phyloP scores from a whole-genome alignment of 2,113 vertebrate species.

The Oreochromis aureus region DNA sequence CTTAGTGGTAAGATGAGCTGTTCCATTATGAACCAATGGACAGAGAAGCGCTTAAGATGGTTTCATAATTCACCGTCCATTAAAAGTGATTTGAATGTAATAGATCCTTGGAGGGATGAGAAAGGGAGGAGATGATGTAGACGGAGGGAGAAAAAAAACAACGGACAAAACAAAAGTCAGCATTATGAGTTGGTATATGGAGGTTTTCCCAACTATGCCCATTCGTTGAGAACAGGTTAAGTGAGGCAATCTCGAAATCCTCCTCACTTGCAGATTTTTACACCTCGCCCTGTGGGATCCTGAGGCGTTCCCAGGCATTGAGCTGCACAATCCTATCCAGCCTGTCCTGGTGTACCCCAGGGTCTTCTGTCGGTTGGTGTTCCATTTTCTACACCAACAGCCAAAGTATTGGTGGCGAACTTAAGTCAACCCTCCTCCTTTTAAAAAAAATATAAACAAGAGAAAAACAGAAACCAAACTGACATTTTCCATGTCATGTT shows the following conservation, averaged over 20 bases:
- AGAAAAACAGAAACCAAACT: background rate
- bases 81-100: conserved; percentile 3
- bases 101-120: background rate
- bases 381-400: background rate
- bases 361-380: background rate
- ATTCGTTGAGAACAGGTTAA: background rate
- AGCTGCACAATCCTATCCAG: background rate
- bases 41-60: background rate
- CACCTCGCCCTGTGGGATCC: background rate
- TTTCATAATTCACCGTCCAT: background rate
- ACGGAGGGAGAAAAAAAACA: background rate
- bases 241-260: background rate
- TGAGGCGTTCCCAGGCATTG: background rate
- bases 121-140: background rate
- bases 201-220: background rate
- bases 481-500: background rate
- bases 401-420: background rate
- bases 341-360: background rate
- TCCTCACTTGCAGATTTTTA: background rate
- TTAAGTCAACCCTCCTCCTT: background rate
- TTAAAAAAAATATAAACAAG: background rate
- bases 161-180: background rate
- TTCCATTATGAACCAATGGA: conserved; percentile 12
- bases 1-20: conserved; percentile 6
- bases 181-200: background rate